phyloP scores from a whole-genome alignment of 2,888 invertebrate species.

The Drosophila imparisetae region DNA sequence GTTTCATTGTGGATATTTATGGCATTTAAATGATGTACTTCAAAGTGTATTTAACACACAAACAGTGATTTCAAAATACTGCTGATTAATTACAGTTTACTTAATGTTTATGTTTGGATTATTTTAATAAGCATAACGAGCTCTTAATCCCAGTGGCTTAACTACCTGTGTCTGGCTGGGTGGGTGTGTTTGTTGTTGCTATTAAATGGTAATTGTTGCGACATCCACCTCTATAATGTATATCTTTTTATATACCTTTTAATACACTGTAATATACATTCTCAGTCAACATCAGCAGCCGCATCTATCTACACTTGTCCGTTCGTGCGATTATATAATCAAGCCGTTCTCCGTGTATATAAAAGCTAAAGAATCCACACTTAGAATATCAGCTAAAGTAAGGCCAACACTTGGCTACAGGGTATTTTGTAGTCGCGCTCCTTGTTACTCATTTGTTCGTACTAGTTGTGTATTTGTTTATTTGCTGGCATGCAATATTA shows the following conservation, averaged over 20 bases:
- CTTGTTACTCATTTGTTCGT: not conserved
- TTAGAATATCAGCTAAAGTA: not conserved
- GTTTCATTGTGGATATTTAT: slow-evolving; percentile 85
- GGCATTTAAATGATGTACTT: slow-evolving; percentile 59
- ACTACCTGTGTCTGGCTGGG: not conserved
- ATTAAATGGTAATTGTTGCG: not conserved
- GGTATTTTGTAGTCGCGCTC: not conserved
- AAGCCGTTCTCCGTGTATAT: not conserved
- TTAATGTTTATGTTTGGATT: slow-evolving; percentile 23
- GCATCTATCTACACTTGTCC: not conserved
- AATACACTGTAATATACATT: not conserved
- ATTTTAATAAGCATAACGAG: slow-evolving; percentile 44
- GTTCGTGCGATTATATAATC: not conserved
- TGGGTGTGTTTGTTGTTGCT: slow-evolving; percentile 8
- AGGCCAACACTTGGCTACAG: not conserved
- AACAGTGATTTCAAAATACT: slow-evolving; percentile 3
- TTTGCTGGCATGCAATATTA: slow-evolving; percentile 48
- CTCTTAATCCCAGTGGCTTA: slow-evolving; percentile 20
- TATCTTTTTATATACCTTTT: not conserved
- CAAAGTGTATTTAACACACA: not conserved
- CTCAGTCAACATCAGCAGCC: not conserved
- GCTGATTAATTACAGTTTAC: slow-evolving; percentile 48
- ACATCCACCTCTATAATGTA: not conserved
- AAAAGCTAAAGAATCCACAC: not conserved
- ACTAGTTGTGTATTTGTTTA: slow-evolving; percentile 31